Conservation (phyloP, 2,888 invertebrate species). For the Protodeltote pygarga region DNA sequence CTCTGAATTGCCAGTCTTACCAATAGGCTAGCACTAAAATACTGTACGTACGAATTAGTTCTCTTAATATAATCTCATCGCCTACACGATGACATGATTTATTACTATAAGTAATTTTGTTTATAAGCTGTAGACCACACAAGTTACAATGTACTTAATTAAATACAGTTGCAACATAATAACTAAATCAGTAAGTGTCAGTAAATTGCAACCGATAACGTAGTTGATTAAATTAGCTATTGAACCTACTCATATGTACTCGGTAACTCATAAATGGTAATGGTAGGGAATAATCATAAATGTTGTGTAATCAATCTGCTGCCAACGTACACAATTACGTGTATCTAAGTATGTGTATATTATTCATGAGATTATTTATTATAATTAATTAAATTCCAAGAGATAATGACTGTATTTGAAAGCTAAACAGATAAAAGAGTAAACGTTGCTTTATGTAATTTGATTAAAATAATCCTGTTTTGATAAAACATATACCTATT, state of each 20-base stretch:
- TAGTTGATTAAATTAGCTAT: slow-evolving; percentile 28
- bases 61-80: no score
- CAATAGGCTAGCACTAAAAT: no score
- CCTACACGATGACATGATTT: no score
- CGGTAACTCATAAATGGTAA: slow-evolving; percentile 5
- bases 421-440: no score
- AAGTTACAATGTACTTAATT: slow-evolving; percentile 16
- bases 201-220: slow-evolving; percentile 31
- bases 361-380: slow-evolving; percentile 44
- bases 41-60: no score
- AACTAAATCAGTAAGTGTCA: slow-evolving; percentile 26
- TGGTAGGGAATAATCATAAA: slow-evolving; percentile 20
- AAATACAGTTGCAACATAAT: slow-evolving; percentile 21
- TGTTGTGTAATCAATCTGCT: slow-evolving; percentile 26
- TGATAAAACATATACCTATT: no score
- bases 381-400: slow-evolving; percentile 33
- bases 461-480: no score
- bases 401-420: slow-evolving; percentile 16
- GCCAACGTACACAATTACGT: slow-evolving; percentile 24
- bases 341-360: slow-evolving; percentile 36
- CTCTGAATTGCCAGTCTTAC: no score
- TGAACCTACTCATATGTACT: slow-evolving; percentile 27
- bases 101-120: neutral
- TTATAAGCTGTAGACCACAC: slow-evolving; percentile 25
- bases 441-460: no score